Base-by-base conservation (phyloP, 2,888 invertebrate species). In the Synanthedon formicaeformis region DNA sequence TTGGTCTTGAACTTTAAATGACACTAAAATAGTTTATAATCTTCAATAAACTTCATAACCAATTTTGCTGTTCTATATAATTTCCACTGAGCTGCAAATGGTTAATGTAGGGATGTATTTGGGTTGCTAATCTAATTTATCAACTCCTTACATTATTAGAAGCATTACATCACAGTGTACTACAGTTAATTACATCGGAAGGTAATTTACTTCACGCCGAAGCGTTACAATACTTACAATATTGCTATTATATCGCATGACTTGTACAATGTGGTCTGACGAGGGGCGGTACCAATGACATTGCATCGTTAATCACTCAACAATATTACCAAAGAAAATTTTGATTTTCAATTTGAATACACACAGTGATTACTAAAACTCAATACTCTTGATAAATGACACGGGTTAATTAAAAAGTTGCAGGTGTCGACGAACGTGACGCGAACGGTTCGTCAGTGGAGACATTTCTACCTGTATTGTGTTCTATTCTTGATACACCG, bases 211-310 rank as follows among this genome's bases (percentile, higher is more conserved):
- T 80, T 75, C 69, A 72, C 73, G 71, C 73, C 69, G 64, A 61
- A 70, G 70, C 71, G 72, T 73, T 78, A 78, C 75, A 78, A 78
- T 79, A 78, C 81, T 76, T 78, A 78, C 75, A 78, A 78, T 79
- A 78, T 81, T 76, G 78, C 81, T 78, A 81, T 84, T 85, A 84
- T 82, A 76, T 77, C 65, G 73, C 74, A 74, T 84, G 84, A 85
- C 84, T 85, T 67, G 81, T 68, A 71, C 71, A 76, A 81, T 75
- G 77, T 73, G 66, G 63, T 59, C 58, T 73, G 80, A 76, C 74
- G 75, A 74, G 75, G 80, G 81, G 76, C 66, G 69, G 66, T 63
- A 67, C 58, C 63, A 68, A 70, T 79, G 85, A 83, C 85, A 82
- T 68, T 60, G 65, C 74, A 72, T 84, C 86, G 78, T 86, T 82